Conservation (phyloP, 2,797 vertebrate genomes). For the Tapera naevia region DNA sequence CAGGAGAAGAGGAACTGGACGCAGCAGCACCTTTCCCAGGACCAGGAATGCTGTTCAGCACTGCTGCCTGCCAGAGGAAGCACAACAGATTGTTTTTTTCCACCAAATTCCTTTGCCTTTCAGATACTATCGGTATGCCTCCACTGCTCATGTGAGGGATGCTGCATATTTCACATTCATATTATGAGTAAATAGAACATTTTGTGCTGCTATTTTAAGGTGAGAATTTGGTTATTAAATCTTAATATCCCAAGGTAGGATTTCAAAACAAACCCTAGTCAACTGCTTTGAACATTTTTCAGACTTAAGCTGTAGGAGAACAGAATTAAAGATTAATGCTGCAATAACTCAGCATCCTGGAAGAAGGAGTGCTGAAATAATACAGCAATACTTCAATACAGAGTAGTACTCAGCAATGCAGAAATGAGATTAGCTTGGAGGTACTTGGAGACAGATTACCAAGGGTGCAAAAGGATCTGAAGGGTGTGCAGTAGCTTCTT, state of each 20-base stretch:
- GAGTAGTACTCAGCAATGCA: neutral
- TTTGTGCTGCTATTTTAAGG: slow-evolving; percentile 46
- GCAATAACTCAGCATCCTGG: neutral
- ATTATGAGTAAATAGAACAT: slow-evolving; percentile 13
- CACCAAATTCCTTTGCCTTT: slow-evolving; percentile 48
- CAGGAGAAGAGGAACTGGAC: neutral
- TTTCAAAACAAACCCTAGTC: slow-evolving; percentile 19
- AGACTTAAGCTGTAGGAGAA: neutral
- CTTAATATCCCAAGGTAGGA: slow-evolving; percentile 25
- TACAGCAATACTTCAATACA: neutral
- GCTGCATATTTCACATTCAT: slow-evolving; percentile 17
- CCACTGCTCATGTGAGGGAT: neutral
- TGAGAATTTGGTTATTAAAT: slow-evolving; percentile 39
- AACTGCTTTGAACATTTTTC: neutral
- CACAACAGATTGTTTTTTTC: neutral
- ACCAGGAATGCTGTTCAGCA: neutral
- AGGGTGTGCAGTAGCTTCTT: neutral
- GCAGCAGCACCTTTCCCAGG: neutral
- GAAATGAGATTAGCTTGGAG: neutral
- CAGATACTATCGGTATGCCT: slow-evolving; percentile 35
- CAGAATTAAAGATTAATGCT: neutral
- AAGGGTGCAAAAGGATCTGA: neutral
- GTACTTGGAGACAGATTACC: too few relatives aligned
- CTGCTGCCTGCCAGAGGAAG: neutral
- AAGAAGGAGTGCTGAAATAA: neutral